These are phyloP conservation scores for Drosophila subpulchrella DNA, from an alignment of 1,140 invertebrate genomes.

Conservation along the genomic window DNA sequence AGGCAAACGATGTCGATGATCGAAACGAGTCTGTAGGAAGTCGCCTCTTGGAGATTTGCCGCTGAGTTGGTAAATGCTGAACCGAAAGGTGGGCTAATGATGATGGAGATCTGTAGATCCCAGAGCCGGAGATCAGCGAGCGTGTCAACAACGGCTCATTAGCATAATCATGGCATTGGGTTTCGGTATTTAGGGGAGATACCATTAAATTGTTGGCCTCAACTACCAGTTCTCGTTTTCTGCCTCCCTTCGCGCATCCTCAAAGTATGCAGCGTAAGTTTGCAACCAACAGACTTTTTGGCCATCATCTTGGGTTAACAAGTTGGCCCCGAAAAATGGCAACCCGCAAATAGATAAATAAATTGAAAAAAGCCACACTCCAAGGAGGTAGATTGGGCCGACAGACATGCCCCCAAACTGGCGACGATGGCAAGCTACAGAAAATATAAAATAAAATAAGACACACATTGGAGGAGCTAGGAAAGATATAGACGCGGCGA, in stretches of 20 bases:
- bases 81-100: slow-evolving; percentile 46
- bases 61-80: slow-evolving; percentile 34
- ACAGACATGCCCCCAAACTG: slow-evolving; percentile 23
- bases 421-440: slow-evolving; percentile 41
- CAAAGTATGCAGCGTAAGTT: slow-evolving; percentile 64
- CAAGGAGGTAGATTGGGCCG: slow-evolving; percentile 51
- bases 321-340: slow-evolving; percentile 33
- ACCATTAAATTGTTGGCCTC: slow-evolving; percentile 10
- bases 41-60: slow-evolving; percentile 14
- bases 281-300: background rate
- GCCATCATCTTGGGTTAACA: slow-evolving; percentile 50
- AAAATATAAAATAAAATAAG: slow-evolving; percentile 13
- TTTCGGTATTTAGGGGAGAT: slow-evolving; percentile 21
- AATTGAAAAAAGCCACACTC: slow-evolving; percentile 45
- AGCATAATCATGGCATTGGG: slow-evolving; percentile 52
- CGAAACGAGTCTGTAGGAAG: slow-evolving; percentile 18
- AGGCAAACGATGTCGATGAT: slow-evolving; percentile 53
- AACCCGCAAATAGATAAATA: slow-evolving; percentile 9
- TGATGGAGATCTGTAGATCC: slow-evolving; percentile 43
- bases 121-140: slow-evolving; percentile 35
- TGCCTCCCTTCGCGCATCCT: slow-evolving; percentile 8
- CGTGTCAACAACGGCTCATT: slow-evolving; percentile 65
- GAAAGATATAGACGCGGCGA: slow-evolving; percentile 63
- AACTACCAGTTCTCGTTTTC: slow-evolving; percentile 13
- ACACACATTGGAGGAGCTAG: slow-evolving; percentile 12